These are phyloP conservation scores for Meiosimyza decipiens DNA, from an alignment of 2,888 invertebrate genomes.

Conservation along the genomic window DNA sequence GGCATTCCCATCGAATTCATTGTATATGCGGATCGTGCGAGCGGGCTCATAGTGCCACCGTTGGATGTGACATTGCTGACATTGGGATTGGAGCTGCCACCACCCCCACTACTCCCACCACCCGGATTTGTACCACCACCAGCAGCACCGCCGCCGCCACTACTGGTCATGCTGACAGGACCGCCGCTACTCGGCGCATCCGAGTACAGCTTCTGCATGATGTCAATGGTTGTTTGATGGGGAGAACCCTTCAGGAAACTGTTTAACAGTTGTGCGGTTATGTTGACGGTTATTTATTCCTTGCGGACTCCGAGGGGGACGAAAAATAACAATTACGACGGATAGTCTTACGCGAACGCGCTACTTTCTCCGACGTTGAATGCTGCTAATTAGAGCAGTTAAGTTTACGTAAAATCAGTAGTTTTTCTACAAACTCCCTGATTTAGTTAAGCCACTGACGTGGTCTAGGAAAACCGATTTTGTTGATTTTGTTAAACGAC, in stretches of 20 bases:
- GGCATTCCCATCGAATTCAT: constrained; percentile 85
- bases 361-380: no score
- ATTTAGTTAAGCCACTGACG: no score
- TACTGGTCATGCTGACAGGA: constrained; percentile 69
- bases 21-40: constrained; percentile 79
- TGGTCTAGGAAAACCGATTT: no score
- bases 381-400: no score
- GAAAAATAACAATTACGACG: neutral
- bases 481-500: no score
- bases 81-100: constrained; percentile 50
- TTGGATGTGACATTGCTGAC: constrained; percentile 55
- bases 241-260: constrained; percentile 64
- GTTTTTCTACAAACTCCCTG: no score
- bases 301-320: constrained; percentile 9
- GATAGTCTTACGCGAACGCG: no score
- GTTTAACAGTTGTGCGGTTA: constrained; percentile 64
- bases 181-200: constrained; percentile 62
- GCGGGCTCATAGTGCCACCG: constrained; percentile 78
- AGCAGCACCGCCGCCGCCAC: constrained; percentile 55
- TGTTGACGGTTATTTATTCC: constrained; percentile 59
- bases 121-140: constrained; percentile 42
- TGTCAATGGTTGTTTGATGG: constrained; percentile 65
- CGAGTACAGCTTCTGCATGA: constrained; percentile 67
- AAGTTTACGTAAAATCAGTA: no score
- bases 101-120: constrained; percentile 51